Evolutionary conservation across 2,797 vertebrate genomes (phyloP).

Genomic region (Pangasius sanitwongsei): DNA sequence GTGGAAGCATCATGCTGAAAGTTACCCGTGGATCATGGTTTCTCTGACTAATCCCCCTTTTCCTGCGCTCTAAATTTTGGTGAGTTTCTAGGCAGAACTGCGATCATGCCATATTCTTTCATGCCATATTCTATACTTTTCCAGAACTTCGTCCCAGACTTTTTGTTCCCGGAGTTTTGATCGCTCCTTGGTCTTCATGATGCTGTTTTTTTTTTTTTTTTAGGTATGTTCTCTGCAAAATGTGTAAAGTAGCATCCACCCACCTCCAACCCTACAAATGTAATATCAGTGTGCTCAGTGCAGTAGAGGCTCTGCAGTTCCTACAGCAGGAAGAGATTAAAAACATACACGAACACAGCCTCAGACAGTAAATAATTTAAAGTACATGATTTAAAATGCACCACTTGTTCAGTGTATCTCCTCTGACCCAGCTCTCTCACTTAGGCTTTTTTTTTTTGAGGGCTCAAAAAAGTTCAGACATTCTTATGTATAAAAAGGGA

Average conservation of each 20-base stretch:
- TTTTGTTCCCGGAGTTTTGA: background rate
- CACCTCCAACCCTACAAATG: background rate
- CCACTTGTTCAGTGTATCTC: background rate
- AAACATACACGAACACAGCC: background rate
- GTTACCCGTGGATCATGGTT: background rate
- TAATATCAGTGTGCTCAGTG: background rate
- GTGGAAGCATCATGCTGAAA: background rate
- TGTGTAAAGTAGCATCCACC: background rate
- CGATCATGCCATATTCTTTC: background rate
- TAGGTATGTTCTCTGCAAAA: background rate
- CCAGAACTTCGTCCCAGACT: background rate
- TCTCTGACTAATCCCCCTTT: background rate
- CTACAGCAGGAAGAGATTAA: background rate
- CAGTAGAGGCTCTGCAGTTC: background rate
- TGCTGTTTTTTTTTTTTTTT: background rate
- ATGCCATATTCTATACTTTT: background rate
- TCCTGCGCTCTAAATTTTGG: background rate
- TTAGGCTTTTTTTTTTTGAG: background rate
- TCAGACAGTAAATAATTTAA: constrained; percentile 12
- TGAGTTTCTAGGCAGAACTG: background rate
- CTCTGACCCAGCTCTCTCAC: background rate
- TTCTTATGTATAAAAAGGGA: background rate
- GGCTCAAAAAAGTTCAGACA: background rate
- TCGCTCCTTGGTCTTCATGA: background rate
- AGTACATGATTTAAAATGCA: constrained; percentile 17